Conservation (phyloP, 2,113 vertebrate genomes). For the Ochotona princeps region DNA sequence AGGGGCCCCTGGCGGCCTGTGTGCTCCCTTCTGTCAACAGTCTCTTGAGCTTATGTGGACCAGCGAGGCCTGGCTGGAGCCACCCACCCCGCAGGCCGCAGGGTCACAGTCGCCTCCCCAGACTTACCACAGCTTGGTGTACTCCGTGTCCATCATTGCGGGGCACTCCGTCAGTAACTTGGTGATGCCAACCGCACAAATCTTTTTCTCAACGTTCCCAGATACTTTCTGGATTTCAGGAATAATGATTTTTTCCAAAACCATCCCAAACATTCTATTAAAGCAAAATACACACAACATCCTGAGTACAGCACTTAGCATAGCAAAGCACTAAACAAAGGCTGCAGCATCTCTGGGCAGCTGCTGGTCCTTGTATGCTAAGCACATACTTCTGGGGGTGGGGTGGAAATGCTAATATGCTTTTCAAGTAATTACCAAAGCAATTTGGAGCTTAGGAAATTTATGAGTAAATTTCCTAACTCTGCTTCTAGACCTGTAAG, state of each 20-base stretch:
- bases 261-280: conserved; percentile 99
- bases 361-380: too few species aligned
- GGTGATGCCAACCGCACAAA: conserved; percentile 98
- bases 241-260: conserved; percentile 98
- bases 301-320: background rate
- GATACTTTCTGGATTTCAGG: conserved; percentile 99
- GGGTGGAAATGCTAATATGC: background rate
- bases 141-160: conserved; percentile 98
- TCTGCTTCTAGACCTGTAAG: background rate
- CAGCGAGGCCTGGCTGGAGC: background rate
- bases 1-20: background rate
- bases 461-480: background rate
- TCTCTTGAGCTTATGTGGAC: background rate
- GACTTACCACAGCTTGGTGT: conserved; percentile 97
- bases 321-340: background rate
- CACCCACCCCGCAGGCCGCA: background rate
- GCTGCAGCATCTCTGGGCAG: background rate
- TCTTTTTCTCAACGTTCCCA: conserved; percentile 97
- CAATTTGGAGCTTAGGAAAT: background rate
- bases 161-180: conserved; percentile 98
- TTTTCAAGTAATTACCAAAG: background rate
- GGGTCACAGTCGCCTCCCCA: background rate
- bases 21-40: background rate
- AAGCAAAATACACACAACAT: conserved; percentile 57
- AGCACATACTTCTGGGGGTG: background rate